Evolutionary conservation across 1,140 invertebrate species (phyloP).

Genomic region (Pristionchus pacificus): DNA sequence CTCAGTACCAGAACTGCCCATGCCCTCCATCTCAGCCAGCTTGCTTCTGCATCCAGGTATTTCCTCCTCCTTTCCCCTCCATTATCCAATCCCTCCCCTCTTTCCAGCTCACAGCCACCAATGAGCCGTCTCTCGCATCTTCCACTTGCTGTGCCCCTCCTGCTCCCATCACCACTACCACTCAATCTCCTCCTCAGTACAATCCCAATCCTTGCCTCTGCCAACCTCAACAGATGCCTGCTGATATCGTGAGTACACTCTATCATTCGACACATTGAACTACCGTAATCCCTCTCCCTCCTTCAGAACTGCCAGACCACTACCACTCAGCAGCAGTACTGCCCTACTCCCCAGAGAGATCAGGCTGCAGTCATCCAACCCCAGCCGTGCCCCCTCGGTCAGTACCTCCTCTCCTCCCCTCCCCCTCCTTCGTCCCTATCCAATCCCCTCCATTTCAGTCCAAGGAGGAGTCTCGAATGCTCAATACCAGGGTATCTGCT

Average conservation of each 20-base stretch:
- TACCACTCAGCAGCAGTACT: constrained; percentile 46
- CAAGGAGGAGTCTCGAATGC: constrained; percentile 47
- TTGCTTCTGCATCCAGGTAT: constrained; percentile 38
- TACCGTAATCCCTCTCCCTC: background rate
- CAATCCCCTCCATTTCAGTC: constrained; percentile 36
- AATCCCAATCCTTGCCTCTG: constrained; percentile 7
- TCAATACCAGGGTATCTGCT: constrained; percentile 50
- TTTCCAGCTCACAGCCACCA: background rate
- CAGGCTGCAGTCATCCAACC: constrained; percentile 46
- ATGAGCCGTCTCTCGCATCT: background rate
- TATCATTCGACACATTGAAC: background rate
- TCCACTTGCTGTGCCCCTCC: constrained; percentile 2
- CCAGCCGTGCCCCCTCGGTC: constrained; percentile 52
- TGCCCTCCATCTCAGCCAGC: constrained; percentile 31
- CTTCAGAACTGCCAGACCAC: constrained; percentile 47
- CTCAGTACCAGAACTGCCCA: constrained; percentile 31
- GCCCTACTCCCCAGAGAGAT: constrained; percentile 38
- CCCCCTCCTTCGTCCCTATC: background rate
- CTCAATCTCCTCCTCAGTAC: background rate
- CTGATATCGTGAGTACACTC: background rate
- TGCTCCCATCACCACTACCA: background rate
- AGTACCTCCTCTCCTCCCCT: constrained; percentile 3
- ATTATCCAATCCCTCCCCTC: constrained; percentile 5
- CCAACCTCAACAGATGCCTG: background rate
- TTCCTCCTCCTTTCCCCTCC: background rate